Percentiles rank a stretch among this genome's conserved stretches.
phyloP scores from a whole-genome alignment of 2,888 invertebrate genomes.

The Phaonia tiefii region DNA sequence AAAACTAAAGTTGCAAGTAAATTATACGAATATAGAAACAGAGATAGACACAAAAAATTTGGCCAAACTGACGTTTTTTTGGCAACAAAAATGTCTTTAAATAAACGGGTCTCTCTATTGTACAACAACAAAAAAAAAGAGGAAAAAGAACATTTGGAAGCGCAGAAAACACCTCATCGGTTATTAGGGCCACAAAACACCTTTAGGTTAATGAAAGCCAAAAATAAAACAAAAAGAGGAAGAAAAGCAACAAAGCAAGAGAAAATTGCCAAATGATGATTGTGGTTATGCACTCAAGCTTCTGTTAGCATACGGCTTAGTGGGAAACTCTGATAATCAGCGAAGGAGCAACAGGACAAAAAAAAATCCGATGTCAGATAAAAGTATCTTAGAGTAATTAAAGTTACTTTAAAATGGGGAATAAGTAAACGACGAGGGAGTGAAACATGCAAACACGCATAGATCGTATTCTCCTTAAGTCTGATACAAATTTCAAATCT shows the following conservation, averaged over 20 bases:
- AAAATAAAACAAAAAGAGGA: slow-evolving; percentile 5
- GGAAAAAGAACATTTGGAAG: neutral
- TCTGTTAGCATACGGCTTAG: neutral
- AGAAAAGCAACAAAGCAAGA: neutral
- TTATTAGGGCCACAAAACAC: slow-evolving; percentile 30
- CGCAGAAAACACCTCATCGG: slow-evolving; percentile 21
- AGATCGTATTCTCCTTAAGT: too few relatives aligned
- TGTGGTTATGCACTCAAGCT: slow-evolving; percentile 13
- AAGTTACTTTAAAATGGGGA: slow-evolving; percentile 1
- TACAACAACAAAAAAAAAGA: neutral
- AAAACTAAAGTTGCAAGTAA: too few relatives aligned
- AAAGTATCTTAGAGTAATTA: slow-evolving; percentile 19
- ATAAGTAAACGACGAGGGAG: neutral
- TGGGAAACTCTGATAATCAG: neutral
- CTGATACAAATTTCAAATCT: too few relatives aligned
- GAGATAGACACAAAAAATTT: slow-evolving; percentile 11
- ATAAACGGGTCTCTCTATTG: slow-evolving; percentile 19
- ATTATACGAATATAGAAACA: neutral
- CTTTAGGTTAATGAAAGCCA: neutral
- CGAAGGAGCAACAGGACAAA: neutral
- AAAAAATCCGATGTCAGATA: slow-evolving; percentile 6
- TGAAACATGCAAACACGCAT: too few relatives aligned
- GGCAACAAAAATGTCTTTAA: slow-evolving; percentile 5
- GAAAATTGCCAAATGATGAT: slow-evolving; percentile 33
- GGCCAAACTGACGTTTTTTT: slow-evolving; percentile 14